Evolutionary conservation across 1,140 invertebrate species (phyloP), one percentile per base, ranked within the genome.

Genomic region (Platyura marginata): DNA sequence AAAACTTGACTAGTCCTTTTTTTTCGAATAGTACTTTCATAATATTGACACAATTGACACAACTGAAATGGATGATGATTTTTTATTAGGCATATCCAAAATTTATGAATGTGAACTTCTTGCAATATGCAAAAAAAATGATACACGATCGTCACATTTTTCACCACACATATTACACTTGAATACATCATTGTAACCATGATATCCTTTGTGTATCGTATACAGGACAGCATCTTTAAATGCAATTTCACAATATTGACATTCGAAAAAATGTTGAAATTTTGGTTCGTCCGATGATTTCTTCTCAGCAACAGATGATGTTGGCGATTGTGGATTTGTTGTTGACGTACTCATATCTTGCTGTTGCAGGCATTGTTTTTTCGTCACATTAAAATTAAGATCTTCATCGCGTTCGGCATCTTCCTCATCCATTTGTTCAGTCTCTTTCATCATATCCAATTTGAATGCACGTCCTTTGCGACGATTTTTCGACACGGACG

Each of bases 161-260:
- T 86, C 72, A 2, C 92, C 92, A 59, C 93, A 97, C 67, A 87
- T 84, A 65, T 93, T 93, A 63, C 94, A 98, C 46, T 81, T 84
- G 61, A 87, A 95, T 0, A 93, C 92, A 59, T 94, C 75, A 43
- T 79, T 69, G 64, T 75, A 84, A 3, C 81, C 82, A 61, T 98
- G 94, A 62, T 89, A 96, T 42, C 87, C 85, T 85, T 94, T 94
- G 63, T 98, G 94, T 54, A 95, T 84, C 1, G 79, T 81, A 64
- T 91, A 92, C 74, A 98, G 84, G 8, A 89, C 75, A 21, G 77
- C 72, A 55, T 96, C 85, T n/a, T 75, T 75, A 61, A 96, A 97
- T 3, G 74, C 69, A 21, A 96, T 91, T 50, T 85, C 80, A 61
- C 94, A 98, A 56, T 81, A 82, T 21, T 76, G 68, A 56, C 93